Conservation (phyloP, 2,113 vertebrate species). For the Boulengeromyrus knoepffleri region DNA sequence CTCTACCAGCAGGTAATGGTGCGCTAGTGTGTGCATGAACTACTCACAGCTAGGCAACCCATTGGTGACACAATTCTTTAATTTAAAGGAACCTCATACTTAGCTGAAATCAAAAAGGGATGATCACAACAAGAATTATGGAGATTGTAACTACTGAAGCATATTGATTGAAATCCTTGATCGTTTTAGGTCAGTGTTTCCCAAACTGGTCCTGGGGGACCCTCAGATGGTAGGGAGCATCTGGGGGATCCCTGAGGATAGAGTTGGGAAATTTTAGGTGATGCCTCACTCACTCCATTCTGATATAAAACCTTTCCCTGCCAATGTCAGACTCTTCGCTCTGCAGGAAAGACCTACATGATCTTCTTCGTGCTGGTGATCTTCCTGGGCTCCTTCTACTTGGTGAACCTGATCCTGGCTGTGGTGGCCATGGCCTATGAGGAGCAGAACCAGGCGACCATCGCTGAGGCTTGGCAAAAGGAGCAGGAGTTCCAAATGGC, state of each 20-base stretch:
- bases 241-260: background rate
- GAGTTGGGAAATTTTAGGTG: background rate
- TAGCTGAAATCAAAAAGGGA: background rate
- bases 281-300: background rate
- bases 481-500: constrained; percentile 90
- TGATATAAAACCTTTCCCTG: constrained; percentile 9
- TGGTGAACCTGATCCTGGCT: constrained; percentile 93
- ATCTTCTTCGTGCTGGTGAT: constrained; percentile 97
- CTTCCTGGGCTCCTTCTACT: constrained; percentile 95
- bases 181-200: background rate
- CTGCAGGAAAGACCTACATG: constrained; percentile 97
- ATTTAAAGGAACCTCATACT: background rate
- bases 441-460: constrained; percentile 97
- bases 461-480: constrained; percentile 90
- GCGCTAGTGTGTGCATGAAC: background rate
- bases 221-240: background rate
- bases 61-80: background rate
- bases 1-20: constrained; percentile 85
- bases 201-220: background rate
- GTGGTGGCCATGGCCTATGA: constrained; percentile 99
- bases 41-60: background rate
- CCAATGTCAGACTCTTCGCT: constrained; percentile 75
- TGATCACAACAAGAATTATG: background rate
- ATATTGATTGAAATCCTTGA: background rate
- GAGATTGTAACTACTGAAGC: background rate